Conservation (phyloP, 2,888 invertebrate genomes). For the Sarcophaga caerulescens region DNA sequence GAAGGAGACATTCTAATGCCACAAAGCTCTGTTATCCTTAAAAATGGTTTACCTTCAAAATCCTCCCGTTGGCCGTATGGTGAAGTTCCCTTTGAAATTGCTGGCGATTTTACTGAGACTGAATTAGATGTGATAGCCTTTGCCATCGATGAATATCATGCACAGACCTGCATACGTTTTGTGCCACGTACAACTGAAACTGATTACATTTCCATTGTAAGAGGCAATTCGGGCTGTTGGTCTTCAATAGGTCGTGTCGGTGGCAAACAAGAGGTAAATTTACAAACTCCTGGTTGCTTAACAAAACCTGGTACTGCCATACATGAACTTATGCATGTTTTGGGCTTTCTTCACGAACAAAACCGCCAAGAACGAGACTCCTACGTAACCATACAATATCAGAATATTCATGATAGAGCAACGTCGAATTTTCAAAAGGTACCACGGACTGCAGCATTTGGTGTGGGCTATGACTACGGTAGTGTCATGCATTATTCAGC, state of each 20-base stretch:
- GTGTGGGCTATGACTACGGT: slow-evolving; percentile 88
- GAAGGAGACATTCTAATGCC: slow-evolving; percentile 91
- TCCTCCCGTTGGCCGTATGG: slow-evolving; percentile 86
- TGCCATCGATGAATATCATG: slow-evolving; percentile 89
- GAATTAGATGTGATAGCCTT: slow-evolving; percentile 85
- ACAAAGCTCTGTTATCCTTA: slow-evolving; percentile 69
- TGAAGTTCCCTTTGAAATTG: slow-evolving; percentile 87
- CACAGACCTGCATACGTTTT: slow-evolving; percentile 88
- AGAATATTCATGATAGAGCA: slow-evolving; percentile 86
- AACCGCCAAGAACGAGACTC: slow-evolving; percentile 89
- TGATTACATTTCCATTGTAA: slow-evolving; percentile 87
- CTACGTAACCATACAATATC: slow-evolving; percentile 85
- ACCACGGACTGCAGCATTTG: slow-evolving; percentile 84
- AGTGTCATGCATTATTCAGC: slow-evolving; percentile 93
- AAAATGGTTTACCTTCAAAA: slow-evolving; percentile 84
- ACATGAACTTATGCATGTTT: slow-evolving; percentile 90
- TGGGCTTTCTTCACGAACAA: slow-evolving; percentile 92
- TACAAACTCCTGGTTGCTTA: slow-evolving; percentile 88
- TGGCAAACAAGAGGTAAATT: slow-evolving; percentile 85
- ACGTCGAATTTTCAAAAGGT: slow-evolving; percentile 88
- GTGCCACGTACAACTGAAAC: slow-evolving; percentile 84
- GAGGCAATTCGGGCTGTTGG: slow-evolving; percentile 89
- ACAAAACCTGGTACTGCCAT: slow-evolving; percentile 87
- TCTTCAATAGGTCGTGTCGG: slow-evolving; percentile 89
- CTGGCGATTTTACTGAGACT: slow-evolving; percentile 83